Evolutionary conservation across 2,797 vertebrate genomes (phyloP).

Genomic region (Enteromius treurensis): DNA sequence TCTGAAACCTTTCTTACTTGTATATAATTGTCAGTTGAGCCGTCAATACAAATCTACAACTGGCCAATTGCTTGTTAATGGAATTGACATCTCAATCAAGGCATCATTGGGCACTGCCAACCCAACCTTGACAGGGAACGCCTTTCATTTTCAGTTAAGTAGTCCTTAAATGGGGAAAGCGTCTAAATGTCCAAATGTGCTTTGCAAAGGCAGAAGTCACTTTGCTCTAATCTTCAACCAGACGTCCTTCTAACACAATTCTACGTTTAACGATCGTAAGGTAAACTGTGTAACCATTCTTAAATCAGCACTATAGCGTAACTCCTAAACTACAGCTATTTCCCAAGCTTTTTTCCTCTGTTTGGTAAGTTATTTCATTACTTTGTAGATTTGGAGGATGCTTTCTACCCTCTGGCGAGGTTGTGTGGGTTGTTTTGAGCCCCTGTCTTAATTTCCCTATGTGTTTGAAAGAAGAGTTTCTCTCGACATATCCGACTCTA

Average conservation of each 20-base stretch:
- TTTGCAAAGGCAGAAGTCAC: constrained; percentile 22
- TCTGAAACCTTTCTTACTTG: constrained; percentile 23
- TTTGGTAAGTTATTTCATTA: constrained; percentile 46
- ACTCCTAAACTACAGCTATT: constrained; percentile 22
- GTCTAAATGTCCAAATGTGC: constrained; percentile 23
- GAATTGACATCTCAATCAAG: constrained; percentile 57
- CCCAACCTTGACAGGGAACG: constrained; percentile 47
- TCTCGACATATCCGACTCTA: constrained; percentile 47
- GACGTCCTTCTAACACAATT: constrained; percentile 37
- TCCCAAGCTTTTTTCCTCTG: neutral
- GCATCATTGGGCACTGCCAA: constrained; percentile 41
- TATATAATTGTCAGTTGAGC: constrained; percentile 28
- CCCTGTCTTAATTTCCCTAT: constrained; percentile 45
- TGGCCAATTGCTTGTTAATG: constrained; percentile 47
- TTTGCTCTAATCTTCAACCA: constrained; percentile 20
- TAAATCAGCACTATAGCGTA: constrained; percentile 6
- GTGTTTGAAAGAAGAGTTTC: constrained; percentile 43
- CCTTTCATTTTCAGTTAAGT: constrained; percentile 39
- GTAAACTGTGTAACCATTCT: neutral
- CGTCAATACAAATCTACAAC: constrained; percentile 36
- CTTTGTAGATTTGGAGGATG: constrained; percentile 35
- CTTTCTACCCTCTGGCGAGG: constrained; percentile 22
- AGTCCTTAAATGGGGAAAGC: constrained; percentile 29
- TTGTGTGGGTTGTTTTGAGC: constrained; percentile 49
- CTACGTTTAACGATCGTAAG: neutral